Evolutionary conservation across 2,113 vertebrate genomes (phyloP).

Genomic region (Orcinus orca): DNA sequence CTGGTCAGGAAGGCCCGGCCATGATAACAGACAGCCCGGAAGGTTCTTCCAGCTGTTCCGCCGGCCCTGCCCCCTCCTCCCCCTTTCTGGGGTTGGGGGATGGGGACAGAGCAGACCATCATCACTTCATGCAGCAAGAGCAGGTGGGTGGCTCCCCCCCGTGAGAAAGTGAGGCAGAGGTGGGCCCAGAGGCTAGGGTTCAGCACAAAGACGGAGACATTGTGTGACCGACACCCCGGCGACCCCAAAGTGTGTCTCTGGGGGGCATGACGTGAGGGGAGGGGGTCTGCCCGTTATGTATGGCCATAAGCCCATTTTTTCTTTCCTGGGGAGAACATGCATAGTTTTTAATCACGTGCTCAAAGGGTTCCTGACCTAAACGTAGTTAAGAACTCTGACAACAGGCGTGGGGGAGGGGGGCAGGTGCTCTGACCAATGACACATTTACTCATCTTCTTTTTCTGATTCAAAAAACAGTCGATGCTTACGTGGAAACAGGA

Average conservation of each 20-base stretch:
- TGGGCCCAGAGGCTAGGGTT: too few species aligned
- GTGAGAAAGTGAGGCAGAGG: not conserved
- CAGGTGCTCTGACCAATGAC: not conserved
- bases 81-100: fast-evolving
- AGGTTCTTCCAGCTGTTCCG: not conserved
- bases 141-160: not conserved
- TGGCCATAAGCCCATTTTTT: not conserved
- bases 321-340: not conserved
- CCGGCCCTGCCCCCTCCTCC: not conserved
- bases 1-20: not conserved
- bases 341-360: not conserved
- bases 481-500: not conserved
- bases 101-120: too few species aligned
- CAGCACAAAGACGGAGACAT: not conserved
- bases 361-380: not conserved
- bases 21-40: not conserved
- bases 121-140: not conserved
- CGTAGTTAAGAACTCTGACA: not conserved
- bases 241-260: not conserved
- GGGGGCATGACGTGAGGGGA: not conserved
- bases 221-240: not conserved
- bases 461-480: not conserved
- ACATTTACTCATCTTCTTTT: not conserved
- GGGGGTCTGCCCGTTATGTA: not conserved
- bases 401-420: fast-evolving